phyloP scores from a whole-genome alignment of 2,888 invertebrate species.

The Drosophila mimica region DNA sequence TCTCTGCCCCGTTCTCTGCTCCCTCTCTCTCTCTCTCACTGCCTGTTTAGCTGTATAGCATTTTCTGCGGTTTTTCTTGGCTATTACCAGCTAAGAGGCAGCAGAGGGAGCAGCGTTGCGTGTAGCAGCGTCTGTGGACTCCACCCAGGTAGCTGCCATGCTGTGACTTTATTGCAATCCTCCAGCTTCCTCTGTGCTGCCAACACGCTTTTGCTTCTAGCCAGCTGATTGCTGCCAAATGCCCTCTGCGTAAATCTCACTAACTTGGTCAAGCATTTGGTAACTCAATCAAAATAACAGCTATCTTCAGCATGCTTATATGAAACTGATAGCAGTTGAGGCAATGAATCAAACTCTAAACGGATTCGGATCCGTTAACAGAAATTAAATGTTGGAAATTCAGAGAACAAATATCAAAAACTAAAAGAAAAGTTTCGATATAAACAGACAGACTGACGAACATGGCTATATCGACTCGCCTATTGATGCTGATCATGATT shows the following conservation, averaged over 20 bases:
- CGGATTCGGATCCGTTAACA: neutral
- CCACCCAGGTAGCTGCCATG: constrained; percentile 59
- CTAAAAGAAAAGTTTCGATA: neutral
- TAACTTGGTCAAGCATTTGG: neutral
- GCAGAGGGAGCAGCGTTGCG: constrained; percentile 10
- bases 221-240: constrained; percentile 37
- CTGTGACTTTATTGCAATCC: constrained; percentile 65
- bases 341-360: neutral
- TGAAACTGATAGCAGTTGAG: neutral
- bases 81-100: constrained; percentile 12
- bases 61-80: constrained; percentile 53
- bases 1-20: neutral
- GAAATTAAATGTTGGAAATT: neutral
- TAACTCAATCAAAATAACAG: neutral
- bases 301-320: neutral
- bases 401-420: neutral
- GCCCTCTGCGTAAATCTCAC: constrained; percentile 5
- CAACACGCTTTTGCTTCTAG: constrained; percentile 79
- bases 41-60: constrained; percentile 31
- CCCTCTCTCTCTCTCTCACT: neutral
- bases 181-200: constrained; percentile 50
- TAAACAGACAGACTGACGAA: neutral
- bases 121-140: constrained; percentile 26
- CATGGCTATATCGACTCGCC: neutral
- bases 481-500: neutral